A percentile compares a stretch with the other conserved stretches of the same genome.
Evolutionary conservation across 1,140 invertebrate species (phyloP).

Genomic region (Cyrtorhinus lividipennis): DNA sequence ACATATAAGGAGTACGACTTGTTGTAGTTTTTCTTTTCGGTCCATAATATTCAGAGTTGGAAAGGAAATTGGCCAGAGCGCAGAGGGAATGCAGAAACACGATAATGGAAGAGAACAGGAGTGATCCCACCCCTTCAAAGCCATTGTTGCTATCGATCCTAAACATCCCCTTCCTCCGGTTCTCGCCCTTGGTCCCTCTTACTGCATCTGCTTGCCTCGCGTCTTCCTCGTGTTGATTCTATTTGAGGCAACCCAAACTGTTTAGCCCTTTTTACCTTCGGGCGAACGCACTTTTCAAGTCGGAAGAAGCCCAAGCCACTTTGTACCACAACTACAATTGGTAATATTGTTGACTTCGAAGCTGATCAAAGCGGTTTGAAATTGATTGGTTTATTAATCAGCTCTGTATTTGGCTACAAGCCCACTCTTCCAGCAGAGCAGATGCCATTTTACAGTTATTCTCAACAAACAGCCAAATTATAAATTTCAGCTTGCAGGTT

Average conservation of each 20-base stretch:
- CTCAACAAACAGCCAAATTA: not conserved
- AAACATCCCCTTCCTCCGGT: not conserved
- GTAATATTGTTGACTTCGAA: not conserved
- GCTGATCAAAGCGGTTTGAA: not conserved
- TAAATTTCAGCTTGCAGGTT: no score
- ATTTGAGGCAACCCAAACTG: constrained; percentile 1
- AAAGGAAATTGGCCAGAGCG: no score
- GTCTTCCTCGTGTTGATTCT: not conserved
- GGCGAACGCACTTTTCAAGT: not conserved
- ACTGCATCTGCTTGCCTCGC: not conserved
- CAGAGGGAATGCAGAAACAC: not conserved
- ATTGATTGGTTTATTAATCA: not conserved
- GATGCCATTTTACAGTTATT: not conserved
- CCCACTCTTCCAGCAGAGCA: not conserved
- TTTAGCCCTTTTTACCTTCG: not conserved
- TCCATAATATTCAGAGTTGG: no score
- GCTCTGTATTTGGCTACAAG: not conserved
- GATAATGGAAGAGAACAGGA: constrained; percentile 6
- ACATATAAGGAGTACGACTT: no score
- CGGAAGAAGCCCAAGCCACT: not conserved
- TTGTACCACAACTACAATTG: not conserved
- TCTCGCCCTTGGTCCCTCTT: not conserved
- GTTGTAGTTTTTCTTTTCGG: no score
- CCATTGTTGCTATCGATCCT: constrained; percentile 4
- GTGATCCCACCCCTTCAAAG: not conserved